These are phyloP conservation scores for Salvelinus alpinus DNA, from an alignment of 2,113 vertebrate genomes.

Conservation along the genomic window DNA sequence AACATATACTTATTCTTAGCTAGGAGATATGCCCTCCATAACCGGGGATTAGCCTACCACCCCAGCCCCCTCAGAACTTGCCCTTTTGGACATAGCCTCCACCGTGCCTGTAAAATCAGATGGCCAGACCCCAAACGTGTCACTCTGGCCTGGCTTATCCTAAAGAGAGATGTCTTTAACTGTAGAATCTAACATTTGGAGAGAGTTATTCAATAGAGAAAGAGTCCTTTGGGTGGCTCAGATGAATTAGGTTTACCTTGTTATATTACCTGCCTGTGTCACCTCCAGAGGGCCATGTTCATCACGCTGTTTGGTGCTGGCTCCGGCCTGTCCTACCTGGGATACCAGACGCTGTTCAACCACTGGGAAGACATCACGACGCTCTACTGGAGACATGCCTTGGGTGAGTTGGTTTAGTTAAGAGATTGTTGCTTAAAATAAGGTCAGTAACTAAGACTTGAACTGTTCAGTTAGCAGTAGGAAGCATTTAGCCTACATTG, in stretches of 20 bases:
- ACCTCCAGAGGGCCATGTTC: slow-evolving; percentile 36
- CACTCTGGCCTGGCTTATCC: slow-evolving; percentile 5
- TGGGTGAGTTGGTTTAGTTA: background rate
- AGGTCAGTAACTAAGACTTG: too few relatives aligned
- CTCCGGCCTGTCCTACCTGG: slow-evolving; percentile 39
- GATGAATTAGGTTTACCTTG: background rate
- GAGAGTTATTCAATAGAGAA: background rate
- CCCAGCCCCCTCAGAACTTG: background rate
- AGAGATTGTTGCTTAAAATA: too few relatives aligned
- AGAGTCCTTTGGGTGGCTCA: background rate
- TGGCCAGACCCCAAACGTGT: background rate
- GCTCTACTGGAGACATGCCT: slow-evolving; percentile 33
- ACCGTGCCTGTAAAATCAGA: background rate
- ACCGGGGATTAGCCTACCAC: background rate
- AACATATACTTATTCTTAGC: too few relatives aligned
- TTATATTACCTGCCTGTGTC: background rate
- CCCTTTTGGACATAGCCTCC: background rate
- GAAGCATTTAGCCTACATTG: too few relatives aligned
- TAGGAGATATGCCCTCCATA: background rate
- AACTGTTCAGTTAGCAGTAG: too few relatives aligned
- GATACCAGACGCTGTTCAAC: slow-evolving; percentile 33
- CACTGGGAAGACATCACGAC: slow-evolving; percentile 36
- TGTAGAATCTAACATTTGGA: background rate
- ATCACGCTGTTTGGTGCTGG: slow-evolving; percentile 36
- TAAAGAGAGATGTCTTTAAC: background rate